phyloP scores from a whole-genome alignment of 2,797 vertebrate genomes.

The Enteromius trimaculatus region DNA sequence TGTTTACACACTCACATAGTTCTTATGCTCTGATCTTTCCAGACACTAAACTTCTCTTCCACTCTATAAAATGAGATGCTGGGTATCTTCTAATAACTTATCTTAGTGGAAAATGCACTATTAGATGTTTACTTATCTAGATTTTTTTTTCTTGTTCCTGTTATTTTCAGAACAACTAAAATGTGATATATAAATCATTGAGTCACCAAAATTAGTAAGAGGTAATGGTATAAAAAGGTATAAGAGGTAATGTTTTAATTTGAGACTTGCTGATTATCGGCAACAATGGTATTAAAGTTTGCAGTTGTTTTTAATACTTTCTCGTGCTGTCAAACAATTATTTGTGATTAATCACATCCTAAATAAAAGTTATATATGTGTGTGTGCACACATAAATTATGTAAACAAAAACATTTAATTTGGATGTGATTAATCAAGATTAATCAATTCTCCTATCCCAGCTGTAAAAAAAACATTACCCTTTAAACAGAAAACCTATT shows the following conservation, averaged over 20 bases:
- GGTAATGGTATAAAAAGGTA: not conserved
- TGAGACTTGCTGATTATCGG: not conserved
- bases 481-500: not conserved
- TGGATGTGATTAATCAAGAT: too few species aligned
- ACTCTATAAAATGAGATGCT: not conserved
- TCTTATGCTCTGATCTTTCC: not conserved
- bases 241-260: not conserved
- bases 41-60: not conserved
- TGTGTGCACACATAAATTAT: too few species aligned
- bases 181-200: not conserved
- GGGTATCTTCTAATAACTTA: not conserved
- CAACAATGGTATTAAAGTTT: not conserved
- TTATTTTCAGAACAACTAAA: not conserved
- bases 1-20: not conserved
- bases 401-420: too few species aligned
- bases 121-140: not conserved
- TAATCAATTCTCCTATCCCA: not conserved
- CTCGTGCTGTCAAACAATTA: too few species aligned
- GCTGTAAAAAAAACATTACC: not conserved
- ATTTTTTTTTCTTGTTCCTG: not conserved
- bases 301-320: not conserved
- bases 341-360: too few species aligned
- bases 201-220: not conserved
- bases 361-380: too few species aligned
- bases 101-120: not conserved